phyloP scores from a whole-genome alignment of 2,888 invertebrate species.

The Acholoe squamosa region DNA sequence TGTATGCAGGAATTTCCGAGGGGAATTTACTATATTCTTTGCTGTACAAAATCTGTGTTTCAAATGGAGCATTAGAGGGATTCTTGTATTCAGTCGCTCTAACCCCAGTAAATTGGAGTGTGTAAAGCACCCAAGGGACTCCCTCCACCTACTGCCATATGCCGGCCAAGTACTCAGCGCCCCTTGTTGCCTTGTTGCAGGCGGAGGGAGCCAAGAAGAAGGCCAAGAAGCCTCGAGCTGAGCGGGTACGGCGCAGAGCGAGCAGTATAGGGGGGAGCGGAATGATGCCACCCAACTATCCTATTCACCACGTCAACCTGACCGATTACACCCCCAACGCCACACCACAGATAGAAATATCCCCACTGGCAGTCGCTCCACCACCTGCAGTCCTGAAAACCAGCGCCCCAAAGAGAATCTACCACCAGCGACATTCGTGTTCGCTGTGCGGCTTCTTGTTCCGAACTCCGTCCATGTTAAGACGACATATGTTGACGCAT shows the following conservation, averaged over 20 bases:
- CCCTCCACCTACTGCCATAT: neutral
- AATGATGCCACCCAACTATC: neutral
- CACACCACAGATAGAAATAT: neutral
- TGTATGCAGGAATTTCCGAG: too few species aligned
- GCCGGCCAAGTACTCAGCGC: slow-evolving; percentile 4
- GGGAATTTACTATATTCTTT: too few species aligned
- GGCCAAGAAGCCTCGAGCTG: neutral
- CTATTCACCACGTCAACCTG: neutral
- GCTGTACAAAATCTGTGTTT: too few species aligned
- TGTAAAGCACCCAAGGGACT: too few species aligned
- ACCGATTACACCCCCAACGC: neutral
- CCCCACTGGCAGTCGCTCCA: neutral
- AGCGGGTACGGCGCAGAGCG: neutral
- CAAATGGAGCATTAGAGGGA: too few species aligned
- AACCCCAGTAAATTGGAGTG: too few species aligned
- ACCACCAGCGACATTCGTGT: neutral
- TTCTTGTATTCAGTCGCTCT: too few species aligned
- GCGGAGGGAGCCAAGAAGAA: neutral
- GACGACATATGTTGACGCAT: slow-evolving; percentile 46
- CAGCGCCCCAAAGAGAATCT: neutral
- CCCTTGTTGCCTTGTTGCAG: neutral
- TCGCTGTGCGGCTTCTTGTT: slow-evolving; percentile 20
- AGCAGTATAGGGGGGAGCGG: neutral
- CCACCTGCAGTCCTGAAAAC: neutral
- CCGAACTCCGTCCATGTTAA: neutral